These are phyloP conservation scores for Patella pellucida DNA, from an alignment of 2,888 invertebrate species.

Conservation along the genomic window DNA sequence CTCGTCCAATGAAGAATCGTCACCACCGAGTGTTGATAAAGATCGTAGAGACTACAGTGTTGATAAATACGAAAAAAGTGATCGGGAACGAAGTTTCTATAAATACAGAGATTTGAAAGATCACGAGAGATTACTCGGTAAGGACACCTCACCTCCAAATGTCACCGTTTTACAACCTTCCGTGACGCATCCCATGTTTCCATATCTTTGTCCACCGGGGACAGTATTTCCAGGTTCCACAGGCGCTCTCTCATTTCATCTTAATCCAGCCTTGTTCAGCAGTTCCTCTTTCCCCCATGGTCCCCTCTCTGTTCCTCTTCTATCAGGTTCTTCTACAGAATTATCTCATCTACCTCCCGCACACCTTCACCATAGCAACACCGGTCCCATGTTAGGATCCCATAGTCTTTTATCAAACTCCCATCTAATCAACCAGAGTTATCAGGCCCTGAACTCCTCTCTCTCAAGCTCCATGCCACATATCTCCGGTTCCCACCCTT, in stretches of 20 bases:
- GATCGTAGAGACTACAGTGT: neutral
- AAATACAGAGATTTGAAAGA: constrained; percentile 15
- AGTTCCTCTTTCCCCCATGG: constrained; percentile 43
- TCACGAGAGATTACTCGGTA: constrained; percentile 35
- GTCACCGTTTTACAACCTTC: constrained; percentile 87
- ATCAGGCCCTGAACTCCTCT: constrained; percentile 62
- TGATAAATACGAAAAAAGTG: constrained; percentile 13
- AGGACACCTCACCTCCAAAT: constrained; percentile 77
- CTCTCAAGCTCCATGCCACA: constrained; percentile 65
- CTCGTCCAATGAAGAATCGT: neutral
- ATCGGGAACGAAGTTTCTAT: constrained; percentile 16
- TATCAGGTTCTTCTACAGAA: constrained; percentile 55
- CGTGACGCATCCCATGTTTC: constrained; percentile 90
- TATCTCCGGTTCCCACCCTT: constrained; percentile 42
- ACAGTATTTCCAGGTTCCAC: constrained; percentile 80
- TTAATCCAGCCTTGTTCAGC: constrained; percentile 50
- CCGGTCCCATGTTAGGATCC: constrained; percentile 83
- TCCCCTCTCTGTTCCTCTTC: constrained; percentile 43
- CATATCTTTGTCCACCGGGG: constrained; percentile 90
- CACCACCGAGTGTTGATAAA: neutral
- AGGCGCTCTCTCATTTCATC: constrained; percentile 60
- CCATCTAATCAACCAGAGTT: constrained; percentile 74
- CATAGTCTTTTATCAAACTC: constrained; percentile 87
- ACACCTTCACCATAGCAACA: constrained; percentile 75
- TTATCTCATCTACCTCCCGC: constrained; percentile 74